Base-by-base conservation (phyloP, 2,888 invertebrate genomes). In the Germaria angustata region DNA sequence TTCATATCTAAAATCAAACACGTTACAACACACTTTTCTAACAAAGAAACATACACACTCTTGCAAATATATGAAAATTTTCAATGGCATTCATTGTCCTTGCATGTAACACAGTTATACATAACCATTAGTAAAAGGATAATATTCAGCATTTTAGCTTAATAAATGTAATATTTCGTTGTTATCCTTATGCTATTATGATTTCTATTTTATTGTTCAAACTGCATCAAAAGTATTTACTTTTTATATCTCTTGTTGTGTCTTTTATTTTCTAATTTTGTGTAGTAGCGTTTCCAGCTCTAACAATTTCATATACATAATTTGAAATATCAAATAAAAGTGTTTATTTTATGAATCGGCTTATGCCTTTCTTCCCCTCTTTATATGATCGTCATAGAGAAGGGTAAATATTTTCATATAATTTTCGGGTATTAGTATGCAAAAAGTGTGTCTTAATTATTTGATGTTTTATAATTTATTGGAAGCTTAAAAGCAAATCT, bases 271-370 rank as follows among this genome's bases (percentile, higher is more conserved):
- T 17, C 8, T 34, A 24, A 36, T 7, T 4, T 57, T 44, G 17
- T 66, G 39, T 63, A 53, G 41, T 46, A 53, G 41, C 55, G 15
- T 44, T 53, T 36, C 9, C 11, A 68, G 34, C 57, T 55, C 65
- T 82, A 80, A 82, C 85, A 87, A 86, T 86, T 87, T 86, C 85
- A 82, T 85, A 86, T 86, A 86, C 86, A 86, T 88, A 22, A 53
- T 39, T 22, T 59, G 32, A 46, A 86, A 86, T 87, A 87, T 88
- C 88, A 87, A 88, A 88, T 88, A 88, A 88, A 88, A 84, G 85
- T 86, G 86, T 80, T 36, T 28, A 55, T 72, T 80, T 76, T 81
- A 76, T 68, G 81, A 78, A 15, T 53, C 13, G 32, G 0, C 9
- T 53, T 53, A 4, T 15, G 7, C 4, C 0, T 28, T 28, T 4